Evolutionary conservation across 37 sponge, comb jelly and placozoan species (phyloP).

Genomic region (Aplysina aerophoba): DNA sequence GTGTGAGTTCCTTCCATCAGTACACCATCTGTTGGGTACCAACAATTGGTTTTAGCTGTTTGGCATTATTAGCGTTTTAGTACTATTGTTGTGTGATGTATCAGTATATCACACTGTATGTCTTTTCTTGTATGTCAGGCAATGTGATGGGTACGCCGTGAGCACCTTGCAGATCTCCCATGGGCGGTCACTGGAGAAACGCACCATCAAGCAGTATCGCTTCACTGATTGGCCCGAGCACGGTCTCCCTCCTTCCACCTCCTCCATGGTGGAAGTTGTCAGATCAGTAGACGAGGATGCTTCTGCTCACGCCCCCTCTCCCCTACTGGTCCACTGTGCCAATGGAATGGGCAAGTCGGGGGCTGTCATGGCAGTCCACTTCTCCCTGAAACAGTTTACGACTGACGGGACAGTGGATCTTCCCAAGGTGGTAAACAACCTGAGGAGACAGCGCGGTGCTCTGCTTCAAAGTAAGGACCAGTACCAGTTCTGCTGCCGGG

Average conservation of each 20-base stretch:
- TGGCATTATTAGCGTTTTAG: no score
- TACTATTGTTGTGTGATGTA: background rate
- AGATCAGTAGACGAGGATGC: background rate
- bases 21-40: background rate
- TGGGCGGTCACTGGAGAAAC: slow-evolving; percentile 10
- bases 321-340: slow-evolving; percentile 65
- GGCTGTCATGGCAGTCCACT: slow-evolving; percentile 45
- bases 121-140: slow-evolving; percentile 19
- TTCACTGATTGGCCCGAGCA: slow-evolving; percentile 71
- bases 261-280: slow-evolving; percentile 43
- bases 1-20: slow-evolving; percentile 6
- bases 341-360: slow-evolving; percentile 71
- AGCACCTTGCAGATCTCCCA: slow-evolving; percentile 26
- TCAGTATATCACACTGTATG: background rate
- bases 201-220: slow-evolving; percentile 64
- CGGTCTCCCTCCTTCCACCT: slow-evolving; percentile 53
- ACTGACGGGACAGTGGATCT: slow-evolving; percentile 46
- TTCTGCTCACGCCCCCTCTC: slow-evolving; percentile 7
- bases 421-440: slow-evolving; percentile 23
- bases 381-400: slow-evolving; percentile 33
- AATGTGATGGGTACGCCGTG: slow-evolving; percentile 33
- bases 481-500: slow-evolving; percentile 60
- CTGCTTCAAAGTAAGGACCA: slow-evolving; percentile 68
- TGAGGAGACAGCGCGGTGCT: slow-evolving; percentile 56
- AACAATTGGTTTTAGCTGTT: no score